Evolutionary conservation across 2,113 vertebrate genomes (phyloP), one percentile per base, ranked within the genome.

Genomic region (Riparia riparia): DNA sequence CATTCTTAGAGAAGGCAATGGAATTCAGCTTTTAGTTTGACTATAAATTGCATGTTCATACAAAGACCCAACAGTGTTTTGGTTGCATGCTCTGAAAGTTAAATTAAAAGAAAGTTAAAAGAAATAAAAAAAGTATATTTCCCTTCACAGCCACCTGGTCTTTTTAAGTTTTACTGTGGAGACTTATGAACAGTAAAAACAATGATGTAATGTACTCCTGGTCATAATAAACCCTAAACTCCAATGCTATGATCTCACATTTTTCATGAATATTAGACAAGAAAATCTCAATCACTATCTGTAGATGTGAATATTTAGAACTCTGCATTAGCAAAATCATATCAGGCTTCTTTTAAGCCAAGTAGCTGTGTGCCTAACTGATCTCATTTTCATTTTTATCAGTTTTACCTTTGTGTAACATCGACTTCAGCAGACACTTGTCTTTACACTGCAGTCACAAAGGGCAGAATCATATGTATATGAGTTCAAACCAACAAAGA

Each of bases 121-220:
- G 2, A 10, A n/a, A 37, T 37, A 9, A 9, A 69, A 34, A 20
- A 16, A 8, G 42, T 34, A 12, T 28, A 56, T 39, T 57, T 85
- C 29, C 24, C 37, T 89, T 42, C 39, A 66, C 28, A 76, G 41
- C 60, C 60, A 86, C 86, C 89, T 87, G 86, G 69, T 78, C n/a
- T 50, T 92, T 91, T 91, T 77, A 93, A 91, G 42, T 94, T 82
- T 41, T 9, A 56, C 37, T 72, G 15, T 90, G 60, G 63, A 72
- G 73, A 76, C 54, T 65, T 82, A 61, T 14, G 68, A 94, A 77
- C 58, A 93, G 31, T 50, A 63, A 77, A 66, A 78, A 88, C 37
- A 63, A 71, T 93, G 86, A 92, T 89, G 79, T 90, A 77, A 92
- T 95, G 93, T 94, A 86, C 60, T 92, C 64, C 81, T 96, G 68